Evolutionary conservation across 1,140 invertebrate genomes (phyloP), one percentile per base, ranked within the genome.

Genomic region (Meloidogyne hapla): DNA sequence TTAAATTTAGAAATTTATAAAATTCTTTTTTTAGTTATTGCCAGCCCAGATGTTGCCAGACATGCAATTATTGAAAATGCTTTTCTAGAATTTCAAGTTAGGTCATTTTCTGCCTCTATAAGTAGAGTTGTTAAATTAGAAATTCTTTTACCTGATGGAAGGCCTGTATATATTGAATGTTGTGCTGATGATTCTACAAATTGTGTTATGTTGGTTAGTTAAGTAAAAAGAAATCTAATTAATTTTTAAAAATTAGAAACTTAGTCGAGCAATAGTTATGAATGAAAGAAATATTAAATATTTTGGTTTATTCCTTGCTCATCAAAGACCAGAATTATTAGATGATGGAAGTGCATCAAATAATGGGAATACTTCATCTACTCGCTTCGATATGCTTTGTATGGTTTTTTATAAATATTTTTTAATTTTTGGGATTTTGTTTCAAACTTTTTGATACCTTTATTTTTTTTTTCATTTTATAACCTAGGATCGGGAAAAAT

Each of bases 1-100:
- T 69, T 15, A 15, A 40, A 45, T 13, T 40, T 13, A 15, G 26
- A 12, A 23, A 40, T 23, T 45, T 45, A 28, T n/a, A 42, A 48
- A 13, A 56, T 26, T 12, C 1, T 12, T 13, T 33, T 77, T 80
- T 70, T 48, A 81, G 82, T 84, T 15, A 69, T 82, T 38, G 33
- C 45, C 64, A 81, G 80, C 61, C 68, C 71, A 5, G 80, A 81
- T 48, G 42, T 81, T 18, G 21, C 80, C 12, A 83, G 40, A 48
- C 80, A 81, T 69, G 33, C 74, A 15, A 66, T 81, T 28, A 23
- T 81, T 13, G 80, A 81, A 73, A 56, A 75, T 13, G 71, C 69
- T 21, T 81, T 81, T 45, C 74, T 81, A 3, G 80, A 83, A 21
- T 81, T 84, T 77, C 80, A 81, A 81, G 78, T 81, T 25, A 77